Evolutionary conservation across 2,888 invertebrate genomes (phyloP).

Genomic region (Pristionchus japonicus): DNA sequence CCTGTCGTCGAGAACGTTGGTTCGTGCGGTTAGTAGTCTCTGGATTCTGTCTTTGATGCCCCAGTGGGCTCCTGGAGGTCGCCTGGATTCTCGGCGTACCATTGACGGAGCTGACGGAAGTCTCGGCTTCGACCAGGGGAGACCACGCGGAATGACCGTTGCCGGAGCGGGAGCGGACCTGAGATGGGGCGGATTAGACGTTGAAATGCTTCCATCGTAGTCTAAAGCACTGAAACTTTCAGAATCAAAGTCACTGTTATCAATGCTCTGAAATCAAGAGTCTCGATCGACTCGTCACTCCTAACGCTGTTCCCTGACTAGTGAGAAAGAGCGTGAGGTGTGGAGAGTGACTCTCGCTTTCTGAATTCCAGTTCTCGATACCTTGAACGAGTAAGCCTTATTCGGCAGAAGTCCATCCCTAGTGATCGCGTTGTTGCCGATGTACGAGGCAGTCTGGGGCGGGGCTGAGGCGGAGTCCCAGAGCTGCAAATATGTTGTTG

Average conservation of each 20-base stretch:
- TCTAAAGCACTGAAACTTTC: too few relatives aligned
- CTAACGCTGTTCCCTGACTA: too few relatives aligned
- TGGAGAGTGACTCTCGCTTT: too few relatives aligned
- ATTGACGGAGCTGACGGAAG: constrained; percentile 48
- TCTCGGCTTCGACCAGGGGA: constrained; percentile 59
- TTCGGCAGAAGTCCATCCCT: constrained; percentile 61
- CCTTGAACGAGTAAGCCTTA: constrained; percentile 64
- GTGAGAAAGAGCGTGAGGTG: too few relatives aligned
- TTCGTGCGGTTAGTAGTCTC: background rate
- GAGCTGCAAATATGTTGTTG: constrained; percentile 47
- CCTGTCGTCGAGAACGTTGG: background rate
- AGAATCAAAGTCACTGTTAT: too few relatives aligned
- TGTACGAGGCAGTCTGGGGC: constrained; percentile 67
- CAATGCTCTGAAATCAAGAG: too few relatives aligned
- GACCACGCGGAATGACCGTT: constrained; percentile 74
- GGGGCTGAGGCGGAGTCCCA: constrained; percentile 57
- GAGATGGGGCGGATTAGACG: background rate
- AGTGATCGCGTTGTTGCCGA: constrained; percentile 61
- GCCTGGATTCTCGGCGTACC: constrained; percentile 49
- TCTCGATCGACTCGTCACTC: too few relatives aligned
- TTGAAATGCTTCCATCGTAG: too few relatives aligned
- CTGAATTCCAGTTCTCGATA: constrained; percentile 3
- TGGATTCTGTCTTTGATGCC: too few relatives aligned
- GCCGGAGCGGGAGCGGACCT: constrained; percentile 67
- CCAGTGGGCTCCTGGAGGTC: too few relatives aligned